Percentiles rank a stretch among this genome's conserved stretches.
Conservation (phyloP, 2,888 invertebrate species). For the Tachina fera region DNA sequence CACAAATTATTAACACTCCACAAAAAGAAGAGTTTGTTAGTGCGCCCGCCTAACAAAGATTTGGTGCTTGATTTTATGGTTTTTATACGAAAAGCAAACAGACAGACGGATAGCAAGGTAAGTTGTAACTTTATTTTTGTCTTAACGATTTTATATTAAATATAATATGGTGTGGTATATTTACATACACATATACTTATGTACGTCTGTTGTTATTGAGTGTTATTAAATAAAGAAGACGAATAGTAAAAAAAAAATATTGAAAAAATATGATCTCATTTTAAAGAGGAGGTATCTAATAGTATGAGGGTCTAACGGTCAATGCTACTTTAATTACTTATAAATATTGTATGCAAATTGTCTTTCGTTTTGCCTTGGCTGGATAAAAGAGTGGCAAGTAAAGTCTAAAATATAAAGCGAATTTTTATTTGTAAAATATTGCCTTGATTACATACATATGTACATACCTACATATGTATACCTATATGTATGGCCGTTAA, state of each 20-base stretch:
- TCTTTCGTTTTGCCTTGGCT: neutral
- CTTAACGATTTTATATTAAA: slow-evolving; percentile 4
- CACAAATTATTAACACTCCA: slow-evolving; percentile 24
- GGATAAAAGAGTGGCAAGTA: too few relatives aligned
- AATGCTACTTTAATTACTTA: slow-evolving; percentile 54
- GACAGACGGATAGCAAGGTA: slow-evolving; percentile 16
- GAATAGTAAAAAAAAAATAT: neutral
- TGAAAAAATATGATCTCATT: slow-evolving; percentile 39
- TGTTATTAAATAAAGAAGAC: slow-evolving; percentile 26
- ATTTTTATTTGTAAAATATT: too few relatives aligned
- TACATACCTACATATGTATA: too few relatives aligned
- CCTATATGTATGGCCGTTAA: too few relatives aligned
- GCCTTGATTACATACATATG: too few relatives aligned
- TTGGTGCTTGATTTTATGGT: slow-evolving; percentile 13
- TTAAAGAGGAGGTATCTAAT: slow-evolving; percentile 24
- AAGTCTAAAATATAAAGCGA: too few relatives aligned
- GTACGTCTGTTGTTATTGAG: slow-evolving; percentile 11
- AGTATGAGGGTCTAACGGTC: slow-evolving; percentile 52
- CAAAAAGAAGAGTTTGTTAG: slow-evolving; percentile 9
- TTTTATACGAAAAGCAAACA: neutral
- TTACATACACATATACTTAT: slow-evolving; percentile 37
- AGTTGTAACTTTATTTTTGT: slow-evolving; percentile 15
- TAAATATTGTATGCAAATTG: neutral
- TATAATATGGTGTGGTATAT: slow-evolving; percentile 4
- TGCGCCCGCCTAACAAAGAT: slow-evolving; percentile 34